phyloP scores from a whole-genome alignment of 1,140 invertebrate genomes.

The Pseudomyrmex concolor region DNA sequence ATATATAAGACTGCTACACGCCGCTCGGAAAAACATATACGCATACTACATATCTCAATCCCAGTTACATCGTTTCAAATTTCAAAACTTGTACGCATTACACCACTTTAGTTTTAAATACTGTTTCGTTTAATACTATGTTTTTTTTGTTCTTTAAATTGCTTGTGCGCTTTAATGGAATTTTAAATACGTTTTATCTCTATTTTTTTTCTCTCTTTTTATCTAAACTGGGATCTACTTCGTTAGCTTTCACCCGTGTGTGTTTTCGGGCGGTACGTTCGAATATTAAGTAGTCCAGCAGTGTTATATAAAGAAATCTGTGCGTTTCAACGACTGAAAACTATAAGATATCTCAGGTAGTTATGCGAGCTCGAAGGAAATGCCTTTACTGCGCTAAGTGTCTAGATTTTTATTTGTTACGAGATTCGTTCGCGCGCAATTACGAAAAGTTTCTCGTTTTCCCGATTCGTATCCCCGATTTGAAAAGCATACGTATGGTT shows the following conservation, averaged over 20 bases:
- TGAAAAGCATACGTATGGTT: constrained; percentile 39
- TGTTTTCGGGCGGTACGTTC: constrained; percentile 50
- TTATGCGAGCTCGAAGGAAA: constrained; percentile 58
- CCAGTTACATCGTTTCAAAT: constrained; percentile 10
- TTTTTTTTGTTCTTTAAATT: neutral
- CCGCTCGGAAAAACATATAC: constrained; percentile 44
- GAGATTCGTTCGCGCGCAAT: constrained; percentile 14
- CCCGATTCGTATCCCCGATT: constrained; percentile 8
- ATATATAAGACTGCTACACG: constrained; percentile 50
- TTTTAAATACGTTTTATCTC: constrained; percentile 5
- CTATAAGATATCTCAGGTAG: constrained; percentile 72
- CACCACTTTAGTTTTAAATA: no score
- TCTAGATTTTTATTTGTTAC: constrained; percentile 23
- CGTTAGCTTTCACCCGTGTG: constrained; percentile 37
- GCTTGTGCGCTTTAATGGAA: neutral
- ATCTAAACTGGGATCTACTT: constrained; percentile 35
- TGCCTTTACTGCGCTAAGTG: constrained; percentile 57
- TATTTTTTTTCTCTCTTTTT: no score
- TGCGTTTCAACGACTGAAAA: constrained; percentile 71
- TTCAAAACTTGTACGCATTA: neutral
- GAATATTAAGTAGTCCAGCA: constrained; percentile 59
- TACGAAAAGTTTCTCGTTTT: constrained; percentile 4
- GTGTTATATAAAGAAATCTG: constrained; percentile 55
- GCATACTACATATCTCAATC: constrained; percentile 53
- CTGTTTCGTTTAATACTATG: no score